These are phyloP conservation scores for Dunckerocampus dactyliophorus DNA, from an alignment of 2,113 vertebrate species.

Conservation along the genomic window DNA sequence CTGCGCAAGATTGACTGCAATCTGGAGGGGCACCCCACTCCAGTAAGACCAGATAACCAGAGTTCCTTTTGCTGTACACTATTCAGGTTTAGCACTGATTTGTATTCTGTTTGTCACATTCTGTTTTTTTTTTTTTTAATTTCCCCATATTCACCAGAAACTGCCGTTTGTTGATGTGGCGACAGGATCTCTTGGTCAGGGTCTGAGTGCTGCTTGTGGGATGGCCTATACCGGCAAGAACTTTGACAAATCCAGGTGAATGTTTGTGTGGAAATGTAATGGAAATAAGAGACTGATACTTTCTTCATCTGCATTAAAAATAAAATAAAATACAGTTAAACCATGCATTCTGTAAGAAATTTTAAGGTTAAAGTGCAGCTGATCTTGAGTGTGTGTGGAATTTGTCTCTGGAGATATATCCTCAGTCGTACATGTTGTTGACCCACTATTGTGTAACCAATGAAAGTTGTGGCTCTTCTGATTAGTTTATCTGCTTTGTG, in stretches of 20 bases:
- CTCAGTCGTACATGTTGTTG: background rate
- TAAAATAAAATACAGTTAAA: background rate
- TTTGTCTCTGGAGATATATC: background rate
- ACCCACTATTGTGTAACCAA: background rate
- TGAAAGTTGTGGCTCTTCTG: background rate
- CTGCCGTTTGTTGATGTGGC: constrained; percentile 81
- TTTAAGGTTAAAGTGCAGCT: background rate
- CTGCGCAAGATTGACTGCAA: constrained; percentile 75
- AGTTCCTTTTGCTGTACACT: background rate
- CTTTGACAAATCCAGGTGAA: constrained; percentile 82
- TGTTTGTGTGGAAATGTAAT: background rate
- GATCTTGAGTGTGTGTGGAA: no score
- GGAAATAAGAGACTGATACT: background rate
- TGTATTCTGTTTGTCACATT: no score
- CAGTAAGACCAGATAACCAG: constrained; percentile 55
- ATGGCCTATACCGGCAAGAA: constrained; percentile 88
- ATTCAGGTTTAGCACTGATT: background rate
- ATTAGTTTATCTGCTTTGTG: background rate
- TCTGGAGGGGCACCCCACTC: constrained; percentile 83
- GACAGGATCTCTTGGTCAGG: constrained; percentile 82
- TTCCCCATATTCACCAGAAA: constrained; percentile 60
- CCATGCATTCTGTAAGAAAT: background rate
- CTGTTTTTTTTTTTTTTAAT: background rate
- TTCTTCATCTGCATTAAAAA: background rate
- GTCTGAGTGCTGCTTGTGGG: constrained; percentile 80